These are phyloP conservation scores for Anaspis maculata DNA, from an alignment of 2,888 invertebrate genomes.

Conservation along the genomic window DNA sequence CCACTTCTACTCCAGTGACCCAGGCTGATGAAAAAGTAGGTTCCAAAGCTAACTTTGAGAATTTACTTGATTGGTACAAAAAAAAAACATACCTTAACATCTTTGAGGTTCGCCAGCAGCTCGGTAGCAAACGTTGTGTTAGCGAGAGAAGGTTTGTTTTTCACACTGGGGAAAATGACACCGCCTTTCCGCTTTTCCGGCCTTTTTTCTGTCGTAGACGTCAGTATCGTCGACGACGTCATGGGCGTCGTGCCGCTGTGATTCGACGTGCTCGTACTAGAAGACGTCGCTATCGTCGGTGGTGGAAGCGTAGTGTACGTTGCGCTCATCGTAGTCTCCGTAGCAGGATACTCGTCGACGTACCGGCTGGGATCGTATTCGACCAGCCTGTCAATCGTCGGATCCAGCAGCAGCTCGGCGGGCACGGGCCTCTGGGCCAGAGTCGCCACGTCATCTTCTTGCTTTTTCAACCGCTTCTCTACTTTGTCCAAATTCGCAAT, in stretches of 20 bases:
- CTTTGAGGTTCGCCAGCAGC: constrained; percentile 65
- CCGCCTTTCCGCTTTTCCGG: constrained; percentile 61
- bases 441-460: constrained; percentile 74
- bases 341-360: constrained; percentile 31
- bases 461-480: constrained; percentile 73
- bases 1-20: too few relatives aligned
- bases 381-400: constrained; percentile 69
- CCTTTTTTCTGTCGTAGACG: constrained; percentile 42
- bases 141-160: constrained; percentile 78
- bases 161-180: constrained; percentile 84
- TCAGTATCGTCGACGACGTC: constrained; percentile 18
- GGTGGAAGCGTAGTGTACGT: constrained; percentile 42
- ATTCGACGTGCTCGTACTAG: constrained; percentile 7
- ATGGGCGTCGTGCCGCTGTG: constrained; percentile 18
- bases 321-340: constrained; percentile 24
- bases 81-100: constrained; percentile 62
- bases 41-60: too few relatives aligned
- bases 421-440: constrained; percentile 69
- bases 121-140: constrained; percentile 78
- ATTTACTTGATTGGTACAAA: too few relatives aligned
- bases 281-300: constrained; percentile 26
- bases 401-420: constrained; percentile 64
- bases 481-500: constrained; percentile 83
- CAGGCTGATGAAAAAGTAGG: too few relatives aligned
- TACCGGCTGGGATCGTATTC: constrained; percentile 70